Percentiles rank a stretch among this genome's conserved stretches.
Conservation (phyloP, 37 sponge, comb jelly and placozoan genomes). For the Geodia barretti region DNA sequence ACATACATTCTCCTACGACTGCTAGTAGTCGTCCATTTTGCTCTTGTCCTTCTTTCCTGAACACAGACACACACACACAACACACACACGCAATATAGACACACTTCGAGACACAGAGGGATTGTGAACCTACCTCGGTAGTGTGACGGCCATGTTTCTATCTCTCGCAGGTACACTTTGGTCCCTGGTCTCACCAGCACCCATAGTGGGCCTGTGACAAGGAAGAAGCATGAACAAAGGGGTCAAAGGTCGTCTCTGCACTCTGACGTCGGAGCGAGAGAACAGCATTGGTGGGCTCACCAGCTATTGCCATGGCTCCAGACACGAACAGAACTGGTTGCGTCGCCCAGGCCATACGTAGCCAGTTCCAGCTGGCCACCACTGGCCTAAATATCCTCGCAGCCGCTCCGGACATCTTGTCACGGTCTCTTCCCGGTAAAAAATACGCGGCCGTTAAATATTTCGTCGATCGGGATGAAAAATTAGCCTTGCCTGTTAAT, state of each 20-base stretch:
- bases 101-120: neutral
- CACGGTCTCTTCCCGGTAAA: too few species aligned
- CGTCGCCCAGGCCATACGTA: conserved; percentile 80
- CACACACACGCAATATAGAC: too few species aligned
- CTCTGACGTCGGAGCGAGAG: too few species aligned
- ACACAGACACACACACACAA: too few species aligned
- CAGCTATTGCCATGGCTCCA: conserved; percentile 41
- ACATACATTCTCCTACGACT: neutral
- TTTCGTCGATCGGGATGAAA: neutral
- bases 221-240: neutral
- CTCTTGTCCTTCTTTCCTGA: neutral
- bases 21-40: neutral
- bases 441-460: conserved; percentile 4
- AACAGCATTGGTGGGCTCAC: too few species aligned
- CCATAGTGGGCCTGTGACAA: conserved; percentile 63
- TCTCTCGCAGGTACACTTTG: conserved; percentile 23
- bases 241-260: neutral
- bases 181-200: conserved; percentile 65
- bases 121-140: conserved; percentile 35
- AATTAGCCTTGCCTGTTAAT: neutral
- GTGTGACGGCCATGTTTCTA: conserved; percentile 62
- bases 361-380: conserved; percentile 38
- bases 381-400: conserved; percentile 15
- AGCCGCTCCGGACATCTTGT: neutral
- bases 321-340: conserved; percentile 81